Percentiles rank a stretch among this genome's conserved stretches.
phyloP scores from a whole-genome alignment of 2,888 invertebrate species.

The Trissoscelio sp. region DNA sequence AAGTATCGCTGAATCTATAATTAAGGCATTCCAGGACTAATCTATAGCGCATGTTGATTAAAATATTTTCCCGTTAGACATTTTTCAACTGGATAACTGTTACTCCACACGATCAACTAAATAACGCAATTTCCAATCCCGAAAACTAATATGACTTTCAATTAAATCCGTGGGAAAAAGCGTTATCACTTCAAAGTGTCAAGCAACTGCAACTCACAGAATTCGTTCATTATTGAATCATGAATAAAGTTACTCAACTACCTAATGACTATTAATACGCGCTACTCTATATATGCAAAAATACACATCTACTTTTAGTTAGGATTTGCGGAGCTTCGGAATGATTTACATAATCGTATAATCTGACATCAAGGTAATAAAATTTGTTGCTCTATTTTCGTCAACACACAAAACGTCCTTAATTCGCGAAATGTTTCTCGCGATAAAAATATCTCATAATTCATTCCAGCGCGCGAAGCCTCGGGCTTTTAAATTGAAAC shows the following conservation, averaged over 20 bases:
- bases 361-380: conserved; percentile 42
- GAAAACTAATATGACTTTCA: conserved; percentile 43
- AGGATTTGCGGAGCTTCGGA: conserved; percentile 22
- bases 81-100: conserved; percentile 12
- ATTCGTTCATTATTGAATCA: conserved; percentile 46
- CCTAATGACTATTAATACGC: conserved; percentile 46
- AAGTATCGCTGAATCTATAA: background rate
- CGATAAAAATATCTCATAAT: conserved; percentile 47
- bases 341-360: conserved; percentile 56
- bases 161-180: conserved; percentile 41
- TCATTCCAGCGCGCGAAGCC: conserved; percentile 20
- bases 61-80: conserved; percentile 23
- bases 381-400: conserved; percentile 49
- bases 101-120: conserved; percentile 9
- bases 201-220: conserved; percentile 15
- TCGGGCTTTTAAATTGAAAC: conserved; percentile 28
- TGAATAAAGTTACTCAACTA: conserved; percentile 40
- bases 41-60: conserved; percentile 14
- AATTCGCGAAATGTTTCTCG: conserved; percentile 38
- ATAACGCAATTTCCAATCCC: conserved; percentile 25
- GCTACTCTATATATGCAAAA: conserved; percentile 24
- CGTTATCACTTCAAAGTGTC: conserved; percentile 28
- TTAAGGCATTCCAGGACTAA: too few species aligned
- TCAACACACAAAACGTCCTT: conserved; percentile 40
- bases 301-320: conserved; percentile 37